Base-by-base conservation (phyloP, 2,888 invertebrate species). In the Dichetophora obliterata region DNA sequence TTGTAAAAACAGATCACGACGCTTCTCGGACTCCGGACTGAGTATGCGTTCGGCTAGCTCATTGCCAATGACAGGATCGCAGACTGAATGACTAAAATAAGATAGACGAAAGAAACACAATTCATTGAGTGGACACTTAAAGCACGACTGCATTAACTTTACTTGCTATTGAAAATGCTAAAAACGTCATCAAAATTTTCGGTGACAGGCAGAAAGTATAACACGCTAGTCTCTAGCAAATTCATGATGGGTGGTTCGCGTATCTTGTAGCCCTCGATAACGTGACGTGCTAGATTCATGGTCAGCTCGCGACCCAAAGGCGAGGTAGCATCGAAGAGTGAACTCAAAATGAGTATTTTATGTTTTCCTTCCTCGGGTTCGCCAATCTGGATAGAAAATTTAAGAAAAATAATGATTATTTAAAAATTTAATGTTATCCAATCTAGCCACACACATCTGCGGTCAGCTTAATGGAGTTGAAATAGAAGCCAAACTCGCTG, bases 281-380 rank as follows among this genome's bases (percentile, higher is more conserved):
- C 89, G 89, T 98, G 97, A 0, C 95, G 92, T 0, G 95, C 95
- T 82, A 98, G 91, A 88, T 97, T 94, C 0, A 97, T 85, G 0
- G 94, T 89, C 77, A 98, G 91, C 89, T 98, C 98, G 74, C 97
- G 92, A 0, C 97, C 96, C 19, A 95, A 90, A 0, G 96, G 95
- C 85, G 97, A 94, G 0, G 94, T 93, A 0, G 93, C 94, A 75
- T 88, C 88, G 86, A 94, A 95, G 71, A 96, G 88, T 73, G 96
- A 96, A 79, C 97, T 97, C 37, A 96, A 90, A n/a, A 98, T 88
- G 0, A 94, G 94, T 19, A 98, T 91, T 85, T 95, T 95, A 84
- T 95, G 93, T 89, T 97, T 96, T 1, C 91, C 91, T 86, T 96
- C 96, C 84, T 95, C 95, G 0, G 95, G 93, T 1, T 92, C 91